Base-by-base conservation (phyloP, 2,113 vertebrate genomes). In the Indicator indicator region DNA sequence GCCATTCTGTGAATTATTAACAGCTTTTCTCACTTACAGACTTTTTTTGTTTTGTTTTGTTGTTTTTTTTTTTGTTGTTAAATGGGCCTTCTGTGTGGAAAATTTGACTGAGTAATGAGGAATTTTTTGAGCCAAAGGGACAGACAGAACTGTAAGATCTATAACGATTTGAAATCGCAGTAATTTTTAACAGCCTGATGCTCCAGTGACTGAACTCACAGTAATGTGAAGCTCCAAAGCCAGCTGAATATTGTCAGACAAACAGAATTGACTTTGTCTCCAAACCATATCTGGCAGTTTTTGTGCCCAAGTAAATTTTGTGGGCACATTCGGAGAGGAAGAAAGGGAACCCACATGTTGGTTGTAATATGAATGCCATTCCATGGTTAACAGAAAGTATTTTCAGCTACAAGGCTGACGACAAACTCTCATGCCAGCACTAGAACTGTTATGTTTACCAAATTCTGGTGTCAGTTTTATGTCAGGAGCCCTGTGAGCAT, bases 11-110 rank as follows among this genome's bases (percentile, higher is more conserved):
- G 50, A n/a, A 55, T 46, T 18, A 19, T 44, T 90, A 20, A 38
- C 11, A 33, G 17, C 12, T 70, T 88, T 81, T 28, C 44, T 73
- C 28, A 36, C 8, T 62, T 71, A 59, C 1, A 76, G 16, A 9
- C 3, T 85, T 28, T 40, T 62, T 62, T 74, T 36, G 36, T 36
- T 36, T 36, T 36, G 36, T 36, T 36, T 36, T 36, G n/a, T 85
- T 28, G 36, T 62, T 62, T 74, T 85, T 28, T 40, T 62, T 62
- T 74, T 28, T 28, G 11, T 36, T 11, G 9, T 69, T 56, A 42
- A 73, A 32, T 0, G 2, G 14, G 16, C 11, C 19, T 76, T 65
- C 32, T n/a, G 11, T 0, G 0, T 59, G 40, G 64, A 15, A 71
- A 83, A 32, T 55, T 80, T 46, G 54, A 65, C 26, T 32, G 60